These are phyloP conservation scores for Andrena cerasifolii DNA, from an alignment of 1,140 invertebrate genomes.

Conservation along the genomic window DNA sequence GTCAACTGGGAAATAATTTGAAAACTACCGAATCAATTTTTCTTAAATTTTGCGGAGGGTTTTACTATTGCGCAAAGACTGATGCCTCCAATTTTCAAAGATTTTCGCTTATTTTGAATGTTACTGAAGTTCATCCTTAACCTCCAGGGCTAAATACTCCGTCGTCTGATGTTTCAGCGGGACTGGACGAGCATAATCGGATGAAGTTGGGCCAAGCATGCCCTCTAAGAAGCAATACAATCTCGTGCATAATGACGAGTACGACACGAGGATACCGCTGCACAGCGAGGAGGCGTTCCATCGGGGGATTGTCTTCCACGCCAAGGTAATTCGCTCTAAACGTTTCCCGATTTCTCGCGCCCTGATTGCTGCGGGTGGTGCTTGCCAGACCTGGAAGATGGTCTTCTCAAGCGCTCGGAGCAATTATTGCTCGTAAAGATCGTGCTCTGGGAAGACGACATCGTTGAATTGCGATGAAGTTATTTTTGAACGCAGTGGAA, in stretches of 20 bases:
- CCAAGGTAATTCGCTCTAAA: constrained; percentile 89
- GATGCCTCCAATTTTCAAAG: too few species aligned
- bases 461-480: too few species aligned
- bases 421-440: too few species aligned
- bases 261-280: constrained; percentile 95
- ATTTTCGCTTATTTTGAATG: too few species aligned
- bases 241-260: constrained; percentile 96
- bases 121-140: too few species aligned
- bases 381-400: background rate
- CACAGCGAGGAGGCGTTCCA: constrained; percentile 98
- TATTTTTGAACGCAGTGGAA: too few species aligned
- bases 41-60: too few species aligned
- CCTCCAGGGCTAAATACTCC: background rate
- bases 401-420: background rate
- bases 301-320: constrained; percentile 97
- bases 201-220: constrained; percentile 84
- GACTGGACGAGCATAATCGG: constrained; percentile 76
- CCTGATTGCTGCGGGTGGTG: background rate
- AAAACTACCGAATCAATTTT: too few species aligned
- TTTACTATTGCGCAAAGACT: too few species aligned
- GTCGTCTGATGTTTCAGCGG: constrained; percentile 69
- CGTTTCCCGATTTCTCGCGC: background rate
- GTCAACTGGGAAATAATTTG: too few species aligned
- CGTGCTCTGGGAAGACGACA: too few species aligned
- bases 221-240: constrained; percentile 96